Percentiles rank a stretch among this genome's conserved stretches.
These are phyloP conservation scores for Druceiella hillmani DNA, from an alignment of 2,888 invertebrate species.

Conservation along the genomic window DNA sequence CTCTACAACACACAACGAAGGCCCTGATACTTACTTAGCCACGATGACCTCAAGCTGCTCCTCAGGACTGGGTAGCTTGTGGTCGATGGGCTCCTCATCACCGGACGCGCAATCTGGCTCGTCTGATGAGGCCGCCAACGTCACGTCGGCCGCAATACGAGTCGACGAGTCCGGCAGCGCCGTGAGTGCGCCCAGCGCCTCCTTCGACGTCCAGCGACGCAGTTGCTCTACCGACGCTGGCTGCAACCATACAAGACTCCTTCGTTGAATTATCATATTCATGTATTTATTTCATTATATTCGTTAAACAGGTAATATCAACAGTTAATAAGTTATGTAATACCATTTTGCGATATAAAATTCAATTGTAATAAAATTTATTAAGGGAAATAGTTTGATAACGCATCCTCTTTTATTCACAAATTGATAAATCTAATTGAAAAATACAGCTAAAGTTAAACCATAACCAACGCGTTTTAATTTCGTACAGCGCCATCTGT, in stretches of 20 bases:
- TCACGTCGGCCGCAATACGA: conserved; percentile 56
- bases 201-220: conserved; percentile 79
- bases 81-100: conserved; percentile 70
- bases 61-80: conserved; percentile 81
- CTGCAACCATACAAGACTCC: conserved; percentile 40
- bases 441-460: no score
- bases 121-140: conserved; percentile 42
- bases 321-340: not conserved
- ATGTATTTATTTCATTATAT: not conserved
- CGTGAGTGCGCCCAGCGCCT: conserved; percentile 77
- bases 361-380: no score
- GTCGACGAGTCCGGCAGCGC: conserved; percentile 73
- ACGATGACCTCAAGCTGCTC: conserved; percentile 80
- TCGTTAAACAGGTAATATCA: not conserved
- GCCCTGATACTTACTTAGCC: conserved; percentile 58
- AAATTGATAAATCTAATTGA: no score
- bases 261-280: not conserved
- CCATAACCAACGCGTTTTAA: no score
- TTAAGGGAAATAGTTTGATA: no score
- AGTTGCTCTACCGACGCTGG: conserved; percentile 75
- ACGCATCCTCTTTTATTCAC: no score
- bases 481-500: no score
- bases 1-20: conserved; percentile 2
- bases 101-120: conserved; percentile 53
- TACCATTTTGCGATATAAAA: no score